Evolutionary conservation across 2,888 invertebrate genomes (phyloP), one percentile per base, ranked within the genome.

Genomic region (Nezara viridula): DNA sequence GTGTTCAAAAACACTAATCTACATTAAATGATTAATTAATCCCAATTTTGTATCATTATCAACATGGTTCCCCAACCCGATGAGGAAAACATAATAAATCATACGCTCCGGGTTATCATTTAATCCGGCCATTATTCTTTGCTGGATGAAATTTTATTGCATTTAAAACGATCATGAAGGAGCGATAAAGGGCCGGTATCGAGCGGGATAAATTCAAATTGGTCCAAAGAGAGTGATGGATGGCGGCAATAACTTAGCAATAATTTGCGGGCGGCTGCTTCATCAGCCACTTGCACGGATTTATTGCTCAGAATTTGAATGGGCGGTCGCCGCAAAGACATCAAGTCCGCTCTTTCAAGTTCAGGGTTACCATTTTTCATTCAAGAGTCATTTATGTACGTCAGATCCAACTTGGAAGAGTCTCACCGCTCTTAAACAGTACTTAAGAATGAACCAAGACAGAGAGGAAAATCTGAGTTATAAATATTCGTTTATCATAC

Each of bases 141-240:
- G 27, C 60, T 16, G 27, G 77, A 10, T 24, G 40, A 77, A 40
- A 77, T 77, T 77, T 77, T 77, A 77, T 77, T 24, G 77, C 77
- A 21, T 44, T 77, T 77, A 40, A 77, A 77, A 77, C 40, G 77
- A 7, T 24, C 40, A 44, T 37, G 40, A 40, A 37, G 37, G 77
- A 40, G 40, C 40, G 77, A 77, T 77, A 40, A 40, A 77, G 2
- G 24, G 9, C 40, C 32, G 24, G 40, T 77, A n/a, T 21, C 40
- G 77, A 40, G 40, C 40, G 77, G 40, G 24, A 77, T 77, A 77
- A 77, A 77, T 77, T 77, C 77, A 77, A 77, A 77, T 77, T 77
- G 77, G 77, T 10, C 21, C 7, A 37, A 7, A 40, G 2, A 10
- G 40, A 21, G 40, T 77, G 77, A 77, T 77, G 21, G 77, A 77